Base-by-base conservation (phyloP, 2,888 invertebrate genomes). In the Fragum fragum region DNA sequence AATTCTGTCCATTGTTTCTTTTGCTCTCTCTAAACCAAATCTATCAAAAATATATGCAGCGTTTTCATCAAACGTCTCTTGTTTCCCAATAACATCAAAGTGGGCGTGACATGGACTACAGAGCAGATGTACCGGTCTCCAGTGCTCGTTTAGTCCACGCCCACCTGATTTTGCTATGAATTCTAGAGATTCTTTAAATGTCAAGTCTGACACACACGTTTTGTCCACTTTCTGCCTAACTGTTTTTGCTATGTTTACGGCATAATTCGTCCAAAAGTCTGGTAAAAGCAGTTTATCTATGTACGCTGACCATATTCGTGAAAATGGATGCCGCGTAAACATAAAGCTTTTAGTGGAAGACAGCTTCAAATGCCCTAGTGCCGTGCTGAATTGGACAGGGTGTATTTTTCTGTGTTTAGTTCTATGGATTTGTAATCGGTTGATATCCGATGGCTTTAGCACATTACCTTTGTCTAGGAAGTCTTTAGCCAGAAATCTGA, bases 201-300 rank as follows among this genome's bases (percentile, higher is more conserved):
- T 68, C 11, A 88, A 55, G 66, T 74, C 78, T 23, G 80, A 83
- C n/a, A 83, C 79, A 73, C 88, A 87, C 9, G 26, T 28, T 11
- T 73, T 39, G 5, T 57, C 63, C n/a, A n/a, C n/a, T 6, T 71
- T 63, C 9, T 16, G 32, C 57, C 80, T 26, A 5, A 81, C 36
- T 21, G 9, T 42, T 47, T 70, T 68, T 11, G 78, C 66, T 11
- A 87, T 74, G 11, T 11, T 11, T 2, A 63, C 68, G n/a, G 80
- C 74, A 39, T 68, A 71, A 2, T 55, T 18, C 32, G 57, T 29
- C 89, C 88, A 88, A 53, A 86, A 89, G 66, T 88, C 88, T 5
- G 85, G 82, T 9, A 89, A 74, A 1, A 87, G 29, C 42, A 88
- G 85, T 61, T 88, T 87, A 69, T 89, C 89, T 29, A 88, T 77